Percentiles rank a stretch among this genome's conserved stretches.
phyloP scores from a whole-genome alignment of 2,113 vertebrate genomes.

The Chinchilla lanigera region DNA sequence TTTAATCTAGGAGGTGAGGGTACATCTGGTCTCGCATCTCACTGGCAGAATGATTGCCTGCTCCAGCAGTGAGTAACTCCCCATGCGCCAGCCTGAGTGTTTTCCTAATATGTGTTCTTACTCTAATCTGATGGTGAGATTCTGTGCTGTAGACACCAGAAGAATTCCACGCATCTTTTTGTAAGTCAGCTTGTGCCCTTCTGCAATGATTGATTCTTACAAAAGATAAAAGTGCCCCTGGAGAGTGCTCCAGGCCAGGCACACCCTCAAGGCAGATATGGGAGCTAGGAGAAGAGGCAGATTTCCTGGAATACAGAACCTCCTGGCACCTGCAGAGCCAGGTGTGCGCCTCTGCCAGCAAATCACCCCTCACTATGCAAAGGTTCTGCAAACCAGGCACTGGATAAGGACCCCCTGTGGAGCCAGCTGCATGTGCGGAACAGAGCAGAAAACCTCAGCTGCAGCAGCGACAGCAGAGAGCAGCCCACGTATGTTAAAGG shows the following conservation, averaged over 20 bases:
- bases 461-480: not conserved
- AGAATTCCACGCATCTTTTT: not conserved
- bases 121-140: not conserved
- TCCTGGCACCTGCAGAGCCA: not conserved
- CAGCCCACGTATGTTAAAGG: rapidly evolving
- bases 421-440: rapidly evolving
- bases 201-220: not conserved
- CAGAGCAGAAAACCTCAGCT: not conserved
- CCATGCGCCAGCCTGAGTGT: rapidly evolving
- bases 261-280: not conserved
- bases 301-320: not conserved
- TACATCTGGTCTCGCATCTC: not conserved
- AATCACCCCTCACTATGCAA: not conserved
- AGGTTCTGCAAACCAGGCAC: not conserved
- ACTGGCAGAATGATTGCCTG: not conserved
- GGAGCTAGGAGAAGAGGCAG: not conserved
- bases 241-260: not conserved
- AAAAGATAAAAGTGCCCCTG: not conserved
- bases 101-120: not conserved
- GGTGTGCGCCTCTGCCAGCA: not conserved
- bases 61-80: not conserved
- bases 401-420: not conserved
- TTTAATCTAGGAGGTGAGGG: not conserved
- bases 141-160: not conserved
- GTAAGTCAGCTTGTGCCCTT: not conserved